A percentile compares a stretch with the other conserved stretches of the same genome.
phyloP scores from a whole-genome alignment of 2,888 invertebrate genomes.

The Meiosimyza platycephala region DNA sequence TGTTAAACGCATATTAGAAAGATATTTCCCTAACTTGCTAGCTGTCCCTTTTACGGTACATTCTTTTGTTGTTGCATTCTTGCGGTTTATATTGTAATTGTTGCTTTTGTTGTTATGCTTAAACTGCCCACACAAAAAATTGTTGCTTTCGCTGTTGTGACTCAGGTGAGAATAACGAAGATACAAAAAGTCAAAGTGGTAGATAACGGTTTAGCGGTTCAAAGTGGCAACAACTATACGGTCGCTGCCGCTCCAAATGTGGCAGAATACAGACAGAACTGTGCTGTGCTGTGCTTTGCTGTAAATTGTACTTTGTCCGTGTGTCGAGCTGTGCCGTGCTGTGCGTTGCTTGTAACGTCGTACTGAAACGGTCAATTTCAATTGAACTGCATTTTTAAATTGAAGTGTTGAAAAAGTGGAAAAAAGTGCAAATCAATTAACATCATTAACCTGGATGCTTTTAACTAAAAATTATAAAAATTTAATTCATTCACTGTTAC shows the following conservation, averaged over 20 bases:
- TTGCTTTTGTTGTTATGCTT: slow-evolving; percentile 22
- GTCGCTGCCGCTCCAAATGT: too few relatives aligned
- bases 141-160: slow-evolving; percentile 22
- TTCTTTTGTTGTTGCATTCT: not conserved
- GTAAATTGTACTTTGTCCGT: too few relatives aligned
- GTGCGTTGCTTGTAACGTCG: too few relatives aligned
- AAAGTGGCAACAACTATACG: slow-evolving; percentile 5
- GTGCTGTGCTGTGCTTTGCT: too few relatives aligned
- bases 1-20: too few relatives aligned
- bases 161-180: slow-evolving; percentile 13
- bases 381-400: not conserved
- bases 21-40: too few relatives aligned
- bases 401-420: slow-evolving; percentile 26
- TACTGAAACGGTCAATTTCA: not conserved
- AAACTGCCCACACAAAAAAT: slow-evolving; percentile 15
- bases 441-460: slow-evolving; percentile 34
- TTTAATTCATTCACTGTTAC: too few relatives aligned
- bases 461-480: slow-evolving; percentile 24
- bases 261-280: too few relatives aligned
- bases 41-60: not conserved
- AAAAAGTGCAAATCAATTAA: slow-evolving; percentile 31
- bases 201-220: slow-evolving; percentile 29
- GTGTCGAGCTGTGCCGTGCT: too few relatives aligned
- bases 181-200: slow-evolving; percentile 9
- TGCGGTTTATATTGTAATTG: not conserved